A percentile compares a stretch with the other conserved stretches of the same genome.
phyloP scores from a whole-genome alignment of 2,113 vertebrate species.

The Heliornis fulica region DNA sequence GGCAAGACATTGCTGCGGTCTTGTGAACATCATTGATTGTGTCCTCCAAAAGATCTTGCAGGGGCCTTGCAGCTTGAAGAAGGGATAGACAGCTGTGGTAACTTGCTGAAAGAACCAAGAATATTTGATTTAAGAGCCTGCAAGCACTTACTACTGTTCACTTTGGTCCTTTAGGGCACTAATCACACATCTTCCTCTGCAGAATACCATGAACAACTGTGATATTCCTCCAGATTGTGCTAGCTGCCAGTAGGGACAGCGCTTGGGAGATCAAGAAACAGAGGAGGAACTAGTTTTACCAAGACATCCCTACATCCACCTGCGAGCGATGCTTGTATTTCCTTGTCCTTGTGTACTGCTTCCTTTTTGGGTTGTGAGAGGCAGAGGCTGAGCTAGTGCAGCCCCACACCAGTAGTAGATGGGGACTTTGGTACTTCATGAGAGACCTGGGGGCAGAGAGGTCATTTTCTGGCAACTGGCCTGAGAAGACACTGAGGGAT shows the following conservation, averaged over 20 bases:
- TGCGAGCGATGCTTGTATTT: neutral
- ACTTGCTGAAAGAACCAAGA: neutral
- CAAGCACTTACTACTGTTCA: neutral
- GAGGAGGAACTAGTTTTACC: neutral
- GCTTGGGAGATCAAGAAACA: neutral
- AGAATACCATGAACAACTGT: neutral
- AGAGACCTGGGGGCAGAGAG: neutral
- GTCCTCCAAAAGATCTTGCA: neutral
- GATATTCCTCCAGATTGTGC: neutral
- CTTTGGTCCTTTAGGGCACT: neutral
- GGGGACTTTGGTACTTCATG: neutral
- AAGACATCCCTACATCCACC: neutral
- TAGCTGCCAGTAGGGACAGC: neutral
- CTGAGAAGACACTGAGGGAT: neutral
- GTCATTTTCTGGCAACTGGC: neutral
- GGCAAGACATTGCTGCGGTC: neutral
- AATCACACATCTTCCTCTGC: neutral
- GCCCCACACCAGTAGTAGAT: neutral
- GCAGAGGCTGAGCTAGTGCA: neutral
- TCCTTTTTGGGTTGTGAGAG: neutral
- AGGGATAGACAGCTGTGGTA: neutral
- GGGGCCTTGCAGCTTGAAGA: neutral
- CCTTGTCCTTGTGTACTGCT: neutral
- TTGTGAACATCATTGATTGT: neutral
- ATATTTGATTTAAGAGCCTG: neutral